Percentiles rank a stretch among this genome's conserved stretches.
Evolutionary conservation across 2,888 invertebrate species (phyloP).

Genomic region (Rotaria magnacalcarata): DNA sequence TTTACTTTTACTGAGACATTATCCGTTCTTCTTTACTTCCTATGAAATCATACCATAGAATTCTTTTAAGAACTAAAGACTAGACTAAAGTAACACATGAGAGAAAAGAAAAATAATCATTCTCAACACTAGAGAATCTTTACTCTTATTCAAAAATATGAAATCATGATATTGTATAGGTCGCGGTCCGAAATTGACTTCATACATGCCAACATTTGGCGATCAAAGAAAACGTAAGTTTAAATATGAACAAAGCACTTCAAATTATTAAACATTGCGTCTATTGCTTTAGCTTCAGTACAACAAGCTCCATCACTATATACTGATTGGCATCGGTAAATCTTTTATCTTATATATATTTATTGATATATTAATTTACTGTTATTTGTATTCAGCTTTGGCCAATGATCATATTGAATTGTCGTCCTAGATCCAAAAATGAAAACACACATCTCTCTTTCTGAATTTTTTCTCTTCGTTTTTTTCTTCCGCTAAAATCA

Average conservation of each 20-base stretch:
- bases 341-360: not conserved
- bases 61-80: no score
- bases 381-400: not conserved
- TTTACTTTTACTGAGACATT: no score
- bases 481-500: not conserved
- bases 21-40: no score
- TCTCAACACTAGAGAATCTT: no score
- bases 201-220: constrained; percentile 34
- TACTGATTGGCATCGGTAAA: not conserved
- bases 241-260: not conserved
- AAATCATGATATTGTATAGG: not conserved
- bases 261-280: not conserved
- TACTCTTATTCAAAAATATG: no score
- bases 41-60: no score
- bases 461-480: not conserved
- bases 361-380: not conserved
- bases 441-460: not conserved
- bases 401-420: not conserved
- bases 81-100: no score
- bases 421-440: not conserved
- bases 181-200: not conserved
- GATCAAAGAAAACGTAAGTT: constrained; percentile 21
- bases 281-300: not conserved
- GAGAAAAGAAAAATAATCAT: no score
- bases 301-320: not conserved